Conservation (phyloP, 2,888 invertebrate species). For the Lysandra coridon region DNA sequence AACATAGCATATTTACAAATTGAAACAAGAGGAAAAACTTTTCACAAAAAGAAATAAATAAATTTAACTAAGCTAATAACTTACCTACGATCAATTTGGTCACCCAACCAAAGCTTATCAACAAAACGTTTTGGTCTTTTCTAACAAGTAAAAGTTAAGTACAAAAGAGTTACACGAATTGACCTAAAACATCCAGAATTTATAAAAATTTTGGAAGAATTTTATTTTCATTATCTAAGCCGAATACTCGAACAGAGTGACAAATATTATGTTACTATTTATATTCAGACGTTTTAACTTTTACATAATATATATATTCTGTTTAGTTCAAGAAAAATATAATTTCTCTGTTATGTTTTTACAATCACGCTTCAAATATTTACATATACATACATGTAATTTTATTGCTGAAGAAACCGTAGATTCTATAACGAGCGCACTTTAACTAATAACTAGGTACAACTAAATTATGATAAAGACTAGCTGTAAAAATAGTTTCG, state of each 20-base stretch:
- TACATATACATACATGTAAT: constrained; percentile 72
- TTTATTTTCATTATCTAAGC: constrained; percentile 17
- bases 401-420: constrained; percentile 77
- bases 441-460: constrained; percentile 62
- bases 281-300: constrained; percentile 51
- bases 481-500: constrained; percentile 75
- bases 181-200: constrained; percentile 19
- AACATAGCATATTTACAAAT: constrained; percentile 77
- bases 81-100: constrained; percentile 71
- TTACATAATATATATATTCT: constrained; percentile 54
- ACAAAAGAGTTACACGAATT: constrained; percentile 38
- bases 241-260: constrained; percentile 41
- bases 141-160: constrained; percentile 51
- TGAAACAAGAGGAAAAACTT: constrained; percentile 72
- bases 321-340: constrained; percentile 76
- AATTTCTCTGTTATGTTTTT: constrained; percentile 69
- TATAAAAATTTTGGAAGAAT: constrained; percentile 28
- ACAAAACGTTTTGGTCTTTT: constrained; percentile 65
- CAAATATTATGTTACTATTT: constrained; percentile 42
- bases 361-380: constrained; percentile 71
- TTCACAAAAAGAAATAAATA: constrained; percentile 73
- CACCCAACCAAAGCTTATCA: constrained; percentile 58
- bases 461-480: constrained; percentile 72
- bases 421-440: constrained; percentile 62
- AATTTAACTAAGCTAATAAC: constrained; percentile 64